phyloP scores from a whole-genome alignment of 2,888 invertebrate species.

The Bellardia bayeri region DNA sequence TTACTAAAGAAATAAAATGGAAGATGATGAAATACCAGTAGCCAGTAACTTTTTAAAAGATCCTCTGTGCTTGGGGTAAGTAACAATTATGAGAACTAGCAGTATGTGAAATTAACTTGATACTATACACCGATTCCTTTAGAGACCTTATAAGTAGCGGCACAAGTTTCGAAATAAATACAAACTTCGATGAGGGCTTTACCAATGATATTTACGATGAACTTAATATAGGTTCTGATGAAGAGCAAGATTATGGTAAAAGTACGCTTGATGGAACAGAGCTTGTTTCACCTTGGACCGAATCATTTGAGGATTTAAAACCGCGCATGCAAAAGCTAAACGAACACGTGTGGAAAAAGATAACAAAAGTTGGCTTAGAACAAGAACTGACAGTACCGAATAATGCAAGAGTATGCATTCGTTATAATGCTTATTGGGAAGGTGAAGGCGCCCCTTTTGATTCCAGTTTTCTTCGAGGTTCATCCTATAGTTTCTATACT shows the following conservation, averaged over 20 bases:
- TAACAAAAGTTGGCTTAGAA: conserved; percentile 76
- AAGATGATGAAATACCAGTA: conserved; percentile 63
- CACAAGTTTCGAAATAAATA: conserved; percentile 81
- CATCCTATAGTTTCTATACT: conserved; percentile 79
- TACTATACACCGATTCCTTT: not conserved
- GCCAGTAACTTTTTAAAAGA: conserved; percentile 75
- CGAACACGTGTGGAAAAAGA: conserved; percentile 79
- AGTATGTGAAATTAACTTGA: conserved; percentile 6
- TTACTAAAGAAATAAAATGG: conserved; percentile 54
- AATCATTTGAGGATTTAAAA: conserved; percentile 80
- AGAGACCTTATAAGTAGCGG: conserved; percentile 79
- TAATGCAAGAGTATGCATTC: conserved; percentile 80
- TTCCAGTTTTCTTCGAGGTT: conserved; percentile 82
- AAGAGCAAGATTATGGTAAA: conserved; percentile 75
- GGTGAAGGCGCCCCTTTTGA: conserved; percentile 82
- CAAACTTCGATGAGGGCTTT: conserved; percentile 78
- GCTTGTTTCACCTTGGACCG: conserved; percentile 82
- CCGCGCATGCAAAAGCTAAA: conserved; percentile 78
- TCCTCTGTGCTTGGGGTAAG: conserved; percentile 78
- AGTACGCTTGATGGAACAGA: conserved; percentile 62
- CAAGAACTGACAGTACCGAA: conserved; percentile 77
- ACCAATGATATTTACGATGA: conserved; percentile 78
- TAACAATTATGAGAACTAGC: not conserved
- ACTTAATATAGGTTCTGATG: conserved; percentile 75
- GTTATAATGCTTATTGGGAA: conserved; percentile 83